Evolutionary conservation across 1,140 invertebrate species (phyloP), one percentile per base, ranked within the genome.

Genomic region (Spodoptera frugiperda): DNA sequence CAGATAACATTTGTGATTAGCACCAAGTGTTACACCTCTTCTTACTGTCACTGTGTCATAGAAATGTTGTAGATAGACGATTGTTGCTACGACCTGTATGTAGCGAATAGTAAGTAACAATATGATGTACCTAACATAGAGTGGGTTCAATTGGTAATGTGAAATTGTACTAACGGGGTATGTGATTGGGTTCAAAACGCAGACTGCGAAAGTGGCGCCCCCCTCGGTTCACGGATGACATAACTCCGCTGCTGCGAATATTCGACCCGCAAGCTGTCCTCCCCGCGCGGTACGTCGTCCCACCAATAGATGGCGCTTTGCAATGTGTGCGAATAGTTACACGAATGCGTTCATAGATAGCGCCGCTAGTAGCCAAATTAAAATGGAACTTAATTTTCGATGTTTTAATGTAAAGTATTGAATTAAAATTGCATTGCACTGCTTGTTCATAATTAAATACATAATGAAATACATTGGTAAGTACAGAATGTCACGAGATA

Each of bases 211-310:
- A 95, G 93, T 96, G 96, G 96, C 95, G 95, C 83, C 96, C 96
- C 81, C 96, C 96, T 80, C 94, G 96, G 87, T 96, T 97, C 95
- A 95, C 96, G 74, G 96, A 96, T 82, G 96, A 97, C 93, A 97
- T 97, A 89, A 96, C 96, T 84, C 96, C 96, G 89, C 94, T 97
- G 87, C 95, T 96, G 93, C 95, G 96, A 89, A 95, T 97, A 93
- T 97, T 97, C 93, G 96, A 97, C 95, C 96, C 96, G 78, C 93
- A 95, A 84, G 95, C 95, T 75, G 87, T 87, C 71, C 87, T 91
- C 70, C 89, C 92, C 75, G 61, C 80, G 89, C 94, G 94, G 94
- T 94, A 94, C 90, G 91, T 91, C 87, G 85, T 87, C 91, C 70
- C 83, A 83, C 81, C 83, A 49, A 84, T 88, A 93, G 91, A 89